A percentile compares a stretch with the other conserved stretches of the same genome.
These are phyloP conservation scores for Fragum sueziense DNA, from an alignment of 2,888 invertebrate species.

Conservation along the genomic window DNA sequence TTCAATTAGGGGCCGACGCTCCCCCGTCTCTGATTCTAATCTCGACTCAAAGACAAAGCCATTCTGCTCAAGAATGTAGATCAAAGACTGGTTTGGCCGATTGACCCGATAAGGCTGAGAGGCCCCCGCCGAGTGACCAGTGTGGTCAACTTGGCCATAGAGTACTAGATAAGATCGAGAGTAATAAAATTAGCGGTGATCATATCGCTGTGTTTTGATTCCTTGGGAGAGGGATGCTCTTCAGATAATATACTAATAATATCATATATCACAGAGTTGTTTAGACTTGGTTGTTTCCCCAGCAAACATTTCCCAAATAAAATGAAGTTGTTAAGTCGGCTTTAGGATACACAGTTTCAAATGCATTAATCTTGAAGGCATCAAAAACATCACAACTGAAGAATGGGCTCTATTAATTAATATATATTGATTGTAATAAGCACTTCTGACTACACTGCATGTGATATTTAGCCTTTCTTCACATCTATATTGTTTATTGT, in stretches of 20 bases:
- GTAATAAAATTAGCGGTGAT: constrained; percentile 21
- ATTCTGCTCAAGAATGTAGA: constrained; percentile 10
- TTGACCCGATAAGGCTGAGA: constrained; percentile 27
- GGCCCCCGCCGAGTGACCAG: constrained; percentile 24
- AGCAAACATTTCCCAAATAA: too few species aligned
- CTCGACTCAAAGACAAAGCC: constrained; percentile 20
- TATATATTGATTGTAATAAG: too few species aligned
- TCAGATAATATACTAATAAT: not conserved
- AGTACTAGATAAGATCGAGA: constrained; percentile 17
- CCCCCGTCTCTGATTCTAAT: constrained; percentile 19
- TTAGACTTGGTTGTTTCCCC: too few species aligned
- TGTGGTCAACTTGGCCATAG: constrained; percentile 21
- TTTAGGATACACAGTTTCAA: too few species aligned
- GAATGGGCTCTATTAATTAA: too few species aligned
- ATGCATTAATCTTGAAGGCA: too few species aligned
- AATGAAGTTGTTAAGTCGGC: too few species aligned
- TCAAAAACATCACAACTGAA: too few species aligned
- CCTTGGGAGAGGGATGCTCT: not conserved
- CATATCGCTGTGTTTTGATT: constrained; percentile 2
- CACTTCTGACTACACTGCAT: too few species aligned
- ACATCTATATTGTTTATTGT: too few species aligned
- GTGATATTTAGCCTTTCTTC: too few species aligned
- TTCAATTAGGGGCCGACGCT: constrained; percentile 7
- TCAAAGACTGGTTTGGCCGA: constrained; percentile 11
- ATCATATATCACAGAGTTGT: constrained; percentile 11